phyloP scores from a whole-genome alignment of 2,113 vertebrate genomes.

The Tautogolabrus adspersus region DNA sequence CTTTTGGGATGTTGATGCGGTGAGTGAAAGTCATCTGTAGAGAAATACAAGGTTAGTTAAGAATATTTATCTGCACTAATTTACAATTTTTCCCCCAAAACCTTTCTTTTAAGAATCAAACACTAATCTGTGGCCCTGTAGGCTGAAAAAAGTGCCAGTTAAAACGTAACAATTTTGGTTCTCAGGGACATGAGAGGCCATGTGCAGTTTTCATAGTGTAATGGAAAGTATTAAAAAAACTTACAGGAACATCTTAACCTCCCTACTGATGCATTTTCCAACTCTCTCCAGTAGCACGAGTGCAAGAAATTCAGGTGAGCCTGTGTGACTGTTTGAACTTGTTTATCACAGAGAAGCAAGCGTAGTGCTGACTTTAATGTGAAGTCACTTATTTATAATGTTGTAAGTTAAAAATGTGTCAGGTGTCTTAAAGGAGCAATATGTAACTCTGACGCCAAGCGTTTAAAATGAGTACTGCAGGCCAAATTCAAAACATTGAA shows the following conservation, averaged over 20 bases:
- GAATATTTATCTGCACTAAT: neutral
- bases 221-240: neutral
- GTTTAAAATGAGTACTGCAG: too few relatives aligned
- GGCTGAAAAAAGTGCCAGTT: neutral
- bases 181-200: neutral
- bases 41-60: neutral
- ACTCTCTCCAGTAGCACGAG: neutral
- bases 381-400: too few relatives aligned
- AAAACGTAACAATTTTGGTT: neutral
- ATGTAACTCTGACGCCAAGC: too few relatives aligned
- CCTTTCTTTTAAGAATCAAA: neutral
- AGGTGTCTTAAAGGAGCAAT: too few relatives aligned
- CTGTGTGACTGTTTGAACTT: neutral
- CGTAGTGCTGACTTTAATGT: too few relatives aligned
- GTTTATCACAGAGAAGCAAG: neutral
- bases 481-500: too few relatives aligned
- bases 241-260: neutral
- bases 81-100: too few relatives aligned
- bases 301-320: neutral
- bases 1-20: constrained; percentile 95
- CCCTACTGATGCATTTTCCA: neutral
- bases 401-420: too few relatives aligned
- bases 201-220: neutral
- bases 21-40: constrained; percentile 93
- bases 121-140: neutral